Base-by-base conservation (phyloP, 2,888 invertebrate genomes). In the Eristalinus sepulchralis region DNA sequence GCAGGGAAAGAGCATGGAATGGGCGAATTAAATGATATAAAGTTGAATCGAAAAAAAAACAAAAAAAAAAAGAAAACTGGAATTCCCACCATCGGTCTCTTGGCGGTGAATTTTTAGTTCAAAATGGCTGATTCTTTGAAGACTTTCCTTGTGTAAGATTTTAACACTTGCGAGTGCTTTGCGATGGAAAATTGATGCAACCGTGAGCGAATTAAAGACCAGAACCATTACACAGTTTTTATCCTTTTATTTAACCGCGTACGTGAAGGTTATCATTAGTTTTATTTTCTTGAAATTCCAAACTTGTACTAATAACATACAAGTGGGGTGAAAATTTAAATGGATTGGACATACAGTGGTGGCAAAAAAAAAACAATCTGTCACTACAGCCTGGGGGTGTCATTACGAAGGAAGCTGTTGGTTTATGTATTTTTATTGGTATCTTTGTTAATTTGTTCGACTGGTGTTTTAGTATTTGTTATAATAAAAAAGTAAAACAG, bases 11-110 rank as follows among this genome's bases (percentile, higher is more conserved):
- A 79, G 20, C 62, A 67, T 71, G 66, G 71, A 80, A 84, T 84
- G 62, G 71, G 60, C 66, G 76, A 80, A 81, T 84, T 75, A 84
- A 80, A 66, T 76, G 80, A 66, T 84, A 80, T 75, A 78, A 73
- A 83, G 79, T 79, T 70, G 68, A 77, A 77, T 17, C 17, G 60
- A 36, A 79, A 70, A 53, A n/a, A 63, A 70, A 53, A 62, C 24
- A 11, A 68, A 33, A 33, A 53, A 11, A 36, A 24, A 24, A 55
- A 3, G 33, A 36, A n/a, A 47, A 47, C 47, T 47, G 17, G 17
- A 78, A 24, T 67, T 67, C 24, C 22, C 57, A 57, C 24, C 24
- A 27, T 22, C 24, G 27, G 27, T 57, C 24, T 2, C 13, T 24
- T 57, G 57, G 57, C 57, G 57, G 57, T 27, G 10, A n/a, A 24